Evolutionary conservation across 1,140 invertebrate species (phyloP), one percentile per base, ranked within the genome.

Genomic region (Macrobrachium rosenbergii): DNA sequence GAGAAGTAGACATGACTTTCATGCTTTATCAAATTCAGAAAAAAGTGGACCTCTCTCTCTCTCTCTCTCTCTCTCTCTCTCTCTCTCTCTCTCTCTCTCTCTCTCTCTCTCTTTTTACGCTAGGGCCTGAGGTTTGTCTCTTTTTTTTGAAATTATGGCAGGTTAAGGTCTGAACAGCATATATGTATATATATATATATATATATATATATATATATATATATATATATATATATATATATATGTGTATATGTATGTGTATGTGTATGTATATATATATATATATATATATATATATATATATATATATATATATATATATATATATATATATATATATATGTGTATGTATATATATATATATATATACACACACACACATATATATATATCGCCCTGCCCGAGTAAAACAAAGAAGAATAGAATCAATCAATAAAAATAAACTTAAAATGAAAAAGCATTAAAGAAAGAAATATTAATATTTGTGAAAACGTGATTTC

Each of bases 271-370:
- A 72, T 72, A 28, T 72, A 72, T 28, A 72, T 72, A 21, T 72
- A 72, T 72, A 72, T 72, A 28, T 72, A 72, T 72, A 23, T 72
- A 28, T 72, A 72, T 72, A 72, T 72, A 72, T 28, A 72, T 72
- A 72, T 72, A 72, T 72, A 72, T 28, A 72, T 72, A 72, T 72
- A 28, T 72, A 23, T 72, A 72, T 69, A 28, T 5, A 21, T 28
- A 23, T 72, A 10, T 23, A 23, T 72, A 23, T 72, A 28, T 72
- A 67, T 72, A 72, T 72, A 28, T 72, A 72, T 28, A 72, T 72
- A 21, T 72, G 23, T 72, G 23, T 72, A 28, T 72, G 23, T 72
- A 23, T 72, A 28, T 72, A 72, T 72, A 72, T 72, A 72, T 28
- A 72, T 72, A 72, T 72, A 72, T 72, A 72, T 28, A 72, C 23